Evolutionary conservation across 23 tunicate species (phyloP), one percentile per base, ranked within the genome.

Genomic region (Halocynthia roretzi): DNA sequence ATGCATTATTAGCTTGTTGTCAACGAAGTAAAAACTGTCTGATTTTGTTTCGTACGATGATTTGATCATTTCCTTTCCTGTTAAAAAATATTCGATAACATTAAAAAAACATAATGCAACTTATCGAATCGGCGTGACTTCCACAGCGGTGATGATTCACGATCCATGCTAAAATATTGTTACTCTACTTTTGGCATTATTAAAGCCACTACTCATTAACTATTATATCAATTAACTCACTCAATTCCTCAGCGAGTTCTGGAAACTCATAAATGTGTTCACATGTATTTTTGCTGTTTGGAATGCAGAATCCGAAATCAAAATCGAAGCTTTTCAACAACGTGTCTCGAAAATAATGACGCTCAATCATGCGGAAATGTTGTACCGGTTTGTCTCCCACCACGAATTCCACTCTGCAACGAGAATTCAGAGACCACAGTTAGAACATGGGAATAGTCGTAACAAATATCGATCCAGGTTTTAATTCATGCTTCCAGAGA

Each of bases 211-310:
- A 31, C 44, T 31, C 44, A 31, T 4, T 31, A 31, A 31, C 2
- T 31, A 31, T 31, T 1, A 31, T 31, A 31, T 31, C 44, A 31
- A 31, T 31, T 31, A n/a, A 80, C 84, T 80, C 51, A 86, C 86
- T 76, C 53, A 68, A 74, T 6, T 82, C 85, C 6, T 83, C 71
- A 14, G 70, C 14, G 7, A 92, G 85, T 56, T 76, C 53, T 7
- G 98, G 98, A 21, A 92, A 77, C 80, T 94, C 99, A 61, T 94
- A 94, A 22, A 94, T 94, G 65, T 94, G 99, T 66, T 94, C 99
- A 53, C 95, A 88, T 40, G 95, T 81, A 79, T 94, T 94, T 57
- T 65, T 79, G 81, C 90, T 83, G 78, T 94, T 81, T 0, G 99
- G 99, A 52, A 94, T 94, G 87, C 94, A 87, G 56, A 94, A 94